These are phyloP conservation scores for Eulemur rufifrons DNA, from an alignment of 2,113 vertebrate genomes.

Conservation along the genomic window DNA sequence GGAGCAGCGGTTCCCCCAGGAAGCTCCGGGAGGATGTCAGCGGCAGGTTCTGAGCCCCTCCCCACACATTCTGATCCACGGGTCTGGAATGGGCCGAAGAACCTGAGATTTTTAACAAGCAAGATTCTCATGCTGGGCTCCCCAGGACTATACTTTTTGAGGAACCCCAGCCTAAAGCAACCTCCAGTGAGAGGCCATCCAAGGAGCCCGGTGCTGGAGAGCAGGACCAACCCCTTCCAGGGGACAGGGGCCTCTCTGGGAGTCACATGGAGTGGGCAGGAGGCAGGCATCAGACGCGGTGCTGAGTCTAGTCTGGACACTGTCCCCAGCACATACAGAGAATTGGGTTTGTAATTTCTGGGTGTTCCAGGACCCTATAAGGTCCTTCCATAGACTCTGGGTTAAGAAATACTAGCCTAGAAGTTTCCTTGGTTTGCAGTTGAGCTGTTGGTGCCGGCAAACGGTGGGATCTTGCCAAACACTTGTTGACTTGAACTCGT, in stretches of 20 bases:
- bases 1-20: accelerated
- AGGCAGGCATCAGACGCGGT: accelerated
- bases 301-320: no score
- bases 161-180: neutral
- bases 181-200: neutral
- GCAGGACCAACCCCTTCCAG: neutral
- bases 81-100: neutral
- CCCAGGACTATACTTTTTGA: neutral
- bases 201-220: neutral
- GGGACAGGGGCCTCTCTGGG: neutral
- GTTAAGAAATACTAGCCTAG: neutral
- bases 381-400: neutral
- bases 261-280: accelerated
- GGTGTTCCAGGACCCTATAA: neutral
- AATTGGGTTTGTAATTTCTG: neutral
- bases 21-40: neutral
- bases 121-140: neutral
- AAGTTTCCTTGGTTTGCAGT: neutral
- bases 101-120: neutral
- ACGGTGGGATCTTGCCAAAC: neutral
- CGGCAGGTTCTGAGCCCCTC: neutral
- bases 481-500: neutral
- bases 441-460: neutral
- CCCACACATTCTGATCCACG: neutral
- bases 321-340: accelerated